These are phyloP conservation scores for Phaonia tiefii DNA, from an alignment of 2,888 invertebrate genomes.

Conservation along the genomic window DNA sequence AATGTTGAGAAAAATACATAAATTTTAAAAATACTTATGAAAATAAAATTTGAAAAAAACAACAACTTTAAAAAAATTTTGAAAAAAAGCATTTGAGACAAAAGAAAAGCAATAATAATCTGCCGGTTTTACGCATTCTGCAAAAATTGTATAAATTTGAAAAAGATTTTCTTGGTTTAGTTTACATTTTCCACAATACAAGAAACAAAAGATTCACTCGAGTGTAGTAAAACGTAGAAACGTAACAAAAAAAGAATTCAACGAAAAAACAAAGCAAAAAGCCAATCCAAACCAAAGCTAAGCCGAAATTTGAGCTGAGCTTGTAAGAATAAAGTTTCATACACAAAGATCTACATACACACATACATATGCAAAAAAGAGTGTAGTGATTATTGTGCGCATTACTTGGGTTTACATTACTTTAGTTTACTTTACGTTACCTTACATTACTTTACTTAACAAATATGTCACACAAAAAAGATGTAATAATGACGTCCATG, in stretches of 20 bases:
- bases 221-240: constrained; percentile 41
- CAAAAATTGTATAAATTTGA: constrained; percentile 42
- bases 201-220: constrained; percentile 48
- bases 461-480: constrained; percentile 60
- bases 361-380: neutral
- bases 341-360: constrained; percentile 12
- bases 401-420: neutral
- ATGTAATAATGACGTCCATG: constrained; percentile 64
- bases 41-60: constrained; percentile 32
- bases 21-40: constrained; percentile 32
- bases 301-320: constrained; percentile 47
- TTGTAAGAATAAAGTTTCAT: constrained; percentile 31
- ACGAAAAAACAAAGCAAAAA: constrained; percentile 1
- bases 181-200: neutral
- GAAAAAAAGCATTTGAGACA: constrained; percentile 59
- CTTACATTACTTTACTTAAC: constrained; percentile 9
- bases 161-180: constrained; percentile 31
- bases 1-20: constrained; percentile 20
- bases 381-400: constrained; percentile 1
- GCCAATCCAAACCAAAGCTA: too few species aligned
- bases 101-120: constrained; percentile 47
- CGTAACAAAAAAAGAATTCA: constrained; percentile 24
- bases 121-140: constrained; percentile 64
- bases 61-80: constrained; percentile 42
- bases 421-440: neutral